Conservation (phyloP, 1,140 invertebrate genomes). For the Ips nitidus region DNA sequence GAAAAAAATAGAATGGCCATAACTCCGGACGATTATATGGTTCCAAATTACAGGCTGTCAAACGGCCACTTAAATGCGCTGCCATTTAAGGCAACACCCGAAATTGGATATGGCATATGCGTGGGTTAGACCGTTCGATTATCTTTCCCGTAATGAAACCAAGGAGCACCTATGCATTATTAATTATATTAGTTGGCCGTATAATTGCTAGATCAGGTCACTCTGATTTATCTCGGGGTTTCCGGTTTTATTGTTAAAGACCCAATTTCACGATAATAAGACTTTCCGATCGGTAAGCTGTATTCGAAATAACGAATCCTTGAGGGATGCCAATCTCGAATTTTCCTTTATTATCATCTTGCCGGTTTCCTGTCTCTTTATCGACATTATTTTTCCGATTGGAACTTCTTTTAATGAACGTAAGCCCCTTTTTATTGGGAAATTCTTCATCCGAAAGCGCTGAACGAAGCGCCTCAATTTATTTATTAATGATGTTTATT, state of each 20-base stretch:
- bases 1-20: constrained; percentile 6
- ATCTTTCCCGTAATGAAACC: constrained; percentile 2
- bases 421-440: constrained; percentile 1
- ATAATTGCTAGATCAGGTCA: background rate
- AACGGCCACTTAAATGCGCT: constrained; percentile 6
- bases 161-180: background rate
- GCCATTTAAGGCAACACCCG: constrained; percentile 7
- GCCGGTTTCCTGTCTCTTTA: constrained; percentile 3
- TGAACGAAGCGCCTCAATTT: too few relatives aligned
- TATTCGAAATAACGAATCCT: background rate
- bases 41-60: constrained; percentile 12
- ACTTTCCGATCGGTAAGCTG: background rate
- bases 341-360: constrained; percentile 10
- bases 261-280: background rate
- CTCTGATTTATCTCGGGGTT: too few relatives aligned
- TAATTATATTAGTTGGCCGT: background rate
- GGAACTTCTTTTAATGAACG: constrained; percentile 5
- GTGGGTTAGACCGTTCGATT: constrained; percentile 1
- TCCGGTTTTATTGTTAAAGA: background rate
- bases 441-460: background rate
- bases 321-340: background rate
- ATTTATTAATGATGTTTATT: too few relatives aligned
- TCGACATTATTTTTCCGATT: constrained; percentile 10
- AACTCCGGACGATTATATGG: constrained; percentile 10
- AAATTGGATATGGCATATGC: constrained; percentile 1